These are phyloP conservation scores for Trissonchulus latispiculum DNA, from an alignment of 2,888 invertebrate genomes.

Conservation along the genomic window DNA sequence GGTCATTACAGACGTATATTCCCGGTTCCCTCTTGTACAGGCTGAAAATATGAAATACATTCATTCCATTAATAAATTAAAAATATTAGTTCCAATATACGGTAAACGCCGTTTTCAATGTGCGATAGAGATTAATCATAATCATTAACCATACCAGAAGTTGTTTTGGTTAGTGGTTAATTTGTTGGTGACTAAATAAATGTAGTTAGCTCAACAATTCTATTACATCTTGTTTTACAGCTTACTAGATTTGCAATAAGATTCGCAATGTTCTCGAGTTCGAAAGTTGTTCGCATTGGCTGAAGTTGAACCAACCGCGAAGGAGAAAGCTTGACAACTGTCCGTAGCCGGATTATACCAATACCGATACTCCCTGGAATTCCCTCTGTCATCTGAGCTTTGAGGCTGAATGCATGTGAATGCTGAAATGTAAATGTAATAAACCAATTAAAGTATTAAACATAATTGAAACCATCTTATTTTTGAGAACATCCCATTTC, in stretches of 20 bases:
- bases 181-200: too few species aligned
- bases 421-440: conserved; percentile 11
- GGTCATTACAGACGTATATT: not conserved
- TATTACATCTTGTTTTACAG: not conserved
- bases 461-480: too few species aligned
- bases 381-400: not conserved
- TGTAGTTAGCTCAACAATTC: not conserved
- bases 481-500: too few species aligned
- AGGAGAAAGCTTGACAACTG: conserved; percentile 39
- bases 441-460: too few species aligned
- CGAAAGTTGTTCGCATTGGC: conserved; percentile 32
- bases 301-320: conserved; percentile 32
- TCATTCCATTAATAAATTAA: too few species aligned
- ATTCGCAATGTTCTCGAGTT: conserved; percentile 42
- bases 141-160: too few species aligned
- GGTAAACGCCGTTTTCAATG: too few species aligned
- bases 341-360: conserved; percentile 26
- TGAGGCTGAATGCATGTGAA: conserved; percentile 1
- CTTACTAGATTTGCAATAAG: conserved; percentile 41
- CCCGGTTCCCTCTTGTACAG: not conserved
- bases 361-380: conserved; percentile 6
- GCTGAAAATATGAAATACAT: not conserved
- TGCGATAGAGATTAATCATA: too few species aligned
- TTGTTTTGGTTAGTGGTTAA: too few species aligned
- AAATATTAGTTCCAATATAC: too few species aligned